Evolutionary conservation across 1,140 invertebrate species (phyloP), one percentile per base, ranked within the genome.

Genomic region (Ooceraea biroi): DNA sequence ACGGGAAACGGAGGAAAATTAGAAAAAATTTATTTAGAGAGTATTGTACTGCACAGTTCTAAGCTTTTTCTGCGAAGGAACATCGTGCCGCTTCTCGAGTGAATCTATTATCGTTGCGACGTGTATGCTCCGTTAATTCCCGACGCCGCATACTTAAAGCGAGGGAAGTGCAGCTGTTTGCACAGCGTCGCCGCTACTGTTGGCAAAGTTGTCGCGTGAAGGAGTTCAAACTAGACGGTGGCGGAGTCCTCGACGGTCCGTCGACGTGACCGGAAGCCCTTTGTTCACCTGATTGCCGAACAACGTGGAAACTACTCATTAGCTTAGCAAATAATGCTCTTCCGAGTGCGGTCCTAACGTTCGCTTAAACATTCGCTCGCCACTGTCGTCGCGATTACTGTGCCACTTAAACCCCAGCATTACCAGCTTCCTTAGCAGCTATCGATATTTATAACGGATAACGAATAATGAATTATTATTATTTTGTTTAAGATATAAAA

Each of bases 231-330:
- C 83, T 82, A 66, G 52, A 69, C 50, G 50, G 61, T 55, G 63
- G 55, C 58, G 44, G 65, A 55, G 68, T 50, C 60, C 84, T 76
- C 69, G 69, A 50, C 73, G 46, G 87, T 91, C 91, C 80, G 86
- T 90, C 85, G 78, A 89, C 88, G 89, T 90, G 90, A 90, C 91
- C 91, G 90, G 87, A 90, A 87, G 89, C 90, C 89, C 92, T 92
- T 93, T 93, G 92, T 92, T 90, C 90, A 83, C 77, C 91, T 93
- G 89, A 92, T 92, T 93, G 92, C 87, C 86, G 89, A 92, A 91
- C 82, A 89, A 89, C 82, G 85, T 86, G 86, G 90, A 89, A 90
- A 93, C 91, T 91, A 90, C 82, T 92, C 92, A 93, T 93, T 93
- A 93, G 92, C 90, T 92, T 80, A 57, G 90, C 90, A 93, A 92